Conservation (phyloP, 2,113 vertebrate genomes). For the Phocoena phocoena region DNA sequence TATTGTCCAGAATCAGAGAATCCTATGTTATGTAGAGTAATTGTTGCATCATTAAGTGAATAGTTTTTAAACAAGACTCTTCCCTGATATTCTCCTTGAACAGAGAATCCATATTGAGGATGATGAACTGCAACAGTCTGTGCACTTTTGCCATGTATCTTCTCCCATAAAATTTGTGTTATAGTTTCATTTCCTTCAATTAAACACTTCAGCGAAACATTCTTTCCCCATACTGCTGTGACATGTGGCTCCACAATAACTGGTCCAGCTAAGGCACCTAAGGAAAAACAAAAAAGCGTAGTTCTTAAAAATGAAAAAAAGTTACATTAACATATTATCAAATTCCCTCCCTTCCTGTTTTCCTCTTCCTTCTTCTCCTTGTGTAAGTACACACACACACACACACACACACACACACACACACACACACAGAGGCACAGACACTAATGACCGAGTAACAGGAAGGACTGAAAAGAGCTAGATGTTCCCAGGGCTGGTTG, state of each 20-base stretch:
- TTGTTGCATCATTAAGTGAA: conserved; percentile 92
- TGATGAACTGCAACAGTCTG: conserved; percentile 95
- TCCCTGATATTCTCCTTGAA: conserved; percentile 89
- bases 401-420: background rate
- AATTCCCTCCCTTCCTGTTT: background rate
- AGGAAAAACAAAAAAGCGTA: background rate
- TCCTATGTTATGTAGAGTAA: conserved; percentile 89
- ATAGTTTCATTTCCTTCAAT: conserved; percentile 94
- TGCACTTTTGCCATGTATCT: conserved; percentile 87
- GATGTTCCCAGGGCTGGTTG: background rate
- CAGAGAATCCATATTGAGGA: conserved; percentile 92
- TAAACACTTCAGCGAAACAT: conserved; percentile 93
- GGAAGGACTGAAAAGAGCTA: background rate
- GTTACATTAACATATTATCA: background rate
- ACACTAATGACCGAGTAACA: background rate
- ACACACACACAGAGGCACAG: background rate
- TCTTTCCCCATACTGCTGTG: conserved; percentile 94
- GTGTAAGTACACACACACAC: background rate
- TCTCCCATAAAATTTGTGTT: conserved; percentile 97
- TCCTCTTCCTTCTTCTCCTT: background rate
- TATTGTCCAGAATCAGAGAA: conserved; percentile 95
- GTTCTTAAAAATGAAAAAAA: conserved; percentile 32
- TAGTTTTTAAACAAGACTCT: conserved; percentile 92
- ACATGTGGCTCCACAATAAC: conserved; percentile 90
- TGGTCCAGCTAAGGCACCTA: conserved; percentile 92